Conservation (phyloP, 2,888 invertebrate species). For the Leptopterna dolabrata region DNA sequence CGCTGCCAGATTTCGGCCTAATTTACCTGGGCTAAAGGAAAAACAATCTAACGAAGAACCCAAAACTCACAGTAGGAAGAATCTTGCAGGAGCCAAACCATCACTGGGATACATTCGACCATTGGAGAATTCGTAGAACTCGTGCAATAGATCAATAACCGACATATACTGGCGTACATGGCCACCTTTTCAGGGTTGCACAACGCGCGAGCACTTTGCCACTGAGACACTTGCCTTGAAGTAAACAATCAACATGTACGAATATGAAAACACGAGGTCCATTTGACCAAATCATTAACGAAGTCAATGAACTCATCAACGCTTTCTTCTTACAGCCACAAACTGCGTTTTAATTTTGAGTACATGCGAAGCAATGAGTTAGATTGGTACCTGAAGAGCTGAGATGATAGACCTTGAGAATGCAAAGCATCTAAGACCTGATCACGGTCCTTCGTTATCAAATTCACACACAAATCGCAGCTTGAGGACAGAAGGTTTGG, state of each 20-base stretch:
- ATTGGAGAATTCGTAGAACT: background rate
- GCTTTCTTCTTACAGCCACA: background rate
- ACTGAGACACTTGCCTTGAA: conserved; percentile 49
- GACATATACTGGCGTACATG: conserved; percentile 54
- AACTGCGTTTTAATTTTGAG: too few relatives aligned
- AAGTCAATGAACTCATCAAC: background rate
- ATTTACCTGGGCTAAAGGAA: too few relatives aligned
- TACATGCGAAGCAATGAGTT: background rate
- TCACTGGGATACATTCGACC: conserved; percentile 47
- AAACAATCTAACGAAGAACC: too few relatives aligned
- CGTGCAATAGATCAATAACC: conserved; percentile 47
- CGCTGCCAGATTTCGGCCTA: too few relatives aligned
- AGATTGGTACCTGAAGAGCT: conserved; percentile 31
- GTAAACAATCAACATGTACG: background rate
- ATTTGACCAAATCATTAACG: background rate
- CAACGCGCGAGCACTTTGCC: conserved; percentile 49
- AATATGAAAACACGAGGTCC: background rate
- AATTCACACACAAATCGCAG: conserved; percentile 42
- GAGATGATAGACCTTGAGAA: conserved; percentile 38
- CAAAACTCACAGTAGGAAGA: conserved; percentile 52
- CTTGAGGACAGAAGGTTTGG: conserved; percentile 12
- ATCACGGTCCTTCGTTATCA: conserved; percentile 32
- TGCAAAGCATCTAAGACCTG: background rate
- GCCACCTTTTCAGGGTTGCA: conserved; percentile 34
- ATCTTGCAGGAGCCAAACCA: conserved; percentile 57